Evolutionary conservation across 2,888 invertebrate genomes (phyloP), one percentile per base, ranked within the genome.

Genomic region (Athetis lepigone): DNA sequence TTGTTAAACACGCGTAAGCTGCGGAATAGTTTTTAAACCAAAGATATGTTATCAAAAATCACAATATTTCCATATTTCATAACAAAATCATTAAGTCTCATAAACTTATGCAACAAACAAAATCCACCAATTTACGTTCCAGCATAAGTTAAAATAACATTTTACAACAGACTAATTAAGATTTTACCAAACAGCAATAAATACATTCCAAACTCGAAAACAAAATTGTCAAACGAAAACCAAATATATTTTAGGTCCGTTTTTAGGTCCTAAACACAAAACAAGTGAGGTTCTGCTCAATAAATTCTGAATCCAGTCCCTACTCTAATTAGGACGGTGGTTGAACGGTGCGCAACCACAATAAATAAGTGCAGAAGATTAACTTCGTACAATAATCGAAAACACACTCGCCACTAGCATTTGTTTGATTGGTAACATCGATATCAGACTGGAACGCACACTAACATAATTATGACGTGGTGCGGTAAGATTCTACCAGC

Each of bases 261-360:
- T 39, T 2, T 37, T 46, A 45, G 47, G 39, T 29, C 47, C 60
- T 78, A 70, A 78, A 77, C 43, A 70, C 64, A 63, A 80, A 77
- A 80, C 66, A 81, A 79, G 68, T 61, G 27, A 69, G 74, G 70
- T 77, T 70, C 52, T 62, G 78, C 81, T 75, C 82, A 81, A 87
- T 88, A 86, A 86, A 88, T 88, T 84, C 66, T 55, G 74, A 62
- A 81, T 80, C 67, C 66, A 82, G 80, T 72, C 80, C 75, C 82
- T 70, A 65, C 70, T 80, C 77, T 88, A 88, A 88, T 88, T 88
- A 88, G 80, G 75, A 63, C 74, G 69, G 81, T 74, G 83, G 81
- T 75, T 72, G 75, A 77, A 58, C 77, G 60, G 69, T 65, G 69
- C 62, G 66, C 13, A 33, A 13, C 4, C 33, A 33, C 13, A 33